Evolutionary conservation across 2,113 vertebrate genomes (phyloP).

Genomic region (Mustela nigripes): DNA sequence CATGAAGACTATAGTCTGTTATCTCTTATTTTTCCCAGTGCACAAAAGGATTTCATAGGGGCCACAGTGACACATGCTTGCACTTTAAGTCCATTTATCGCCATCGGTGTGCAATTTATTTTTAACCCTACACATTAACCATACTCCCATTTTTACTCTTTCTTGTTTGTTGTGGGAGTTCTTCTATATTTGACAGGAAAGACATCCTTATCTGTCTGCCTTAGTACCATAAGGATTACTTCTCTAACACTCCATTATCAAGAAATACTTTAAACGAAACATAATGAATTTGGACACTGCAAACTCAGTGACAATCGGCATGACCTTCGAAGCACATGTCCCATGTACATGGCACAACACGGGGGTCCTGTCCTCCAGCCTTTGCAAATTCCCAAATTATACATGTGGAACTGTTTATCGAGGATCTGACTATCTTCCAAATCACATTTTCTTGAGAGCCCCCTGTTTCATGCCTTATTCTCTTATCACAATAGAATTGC

Average conservation of each 20-base stretch:
- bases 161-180: neutral
- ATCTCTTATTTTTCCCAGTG: conserved; percentile 42
- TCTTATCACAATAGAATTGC: neutral
- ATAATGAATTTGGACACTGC: neutral
- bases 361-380: neutral
- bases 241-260: neutral
- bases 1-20: neutral
- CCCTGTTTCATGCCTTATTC: neutral
- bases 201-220: neutral
- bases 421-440: neutral
- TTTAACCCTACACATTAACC: neutral
- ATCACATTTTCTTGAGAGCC: neutral
- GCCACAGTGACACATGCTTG: neutral
- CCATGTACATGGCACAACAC: neutral
- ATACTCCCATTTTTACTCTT: neutral
- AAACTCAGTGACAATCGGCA: neutral
- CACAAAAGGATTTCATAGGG: conserved; percentile 2
- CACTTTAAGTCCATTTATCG: neutral
- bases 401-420: neutral
- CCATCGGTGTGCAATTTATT: neutral
- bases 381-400: neutral
- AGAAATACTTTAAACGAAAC: neutral
- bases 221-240: neutral
- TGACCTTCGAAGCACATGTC: neutral
- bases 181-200: neutral